phyloP scores from a whole-genome alignment of 1,140 invertebrate genomes.

The Cepaea nemoralis region DNA sequence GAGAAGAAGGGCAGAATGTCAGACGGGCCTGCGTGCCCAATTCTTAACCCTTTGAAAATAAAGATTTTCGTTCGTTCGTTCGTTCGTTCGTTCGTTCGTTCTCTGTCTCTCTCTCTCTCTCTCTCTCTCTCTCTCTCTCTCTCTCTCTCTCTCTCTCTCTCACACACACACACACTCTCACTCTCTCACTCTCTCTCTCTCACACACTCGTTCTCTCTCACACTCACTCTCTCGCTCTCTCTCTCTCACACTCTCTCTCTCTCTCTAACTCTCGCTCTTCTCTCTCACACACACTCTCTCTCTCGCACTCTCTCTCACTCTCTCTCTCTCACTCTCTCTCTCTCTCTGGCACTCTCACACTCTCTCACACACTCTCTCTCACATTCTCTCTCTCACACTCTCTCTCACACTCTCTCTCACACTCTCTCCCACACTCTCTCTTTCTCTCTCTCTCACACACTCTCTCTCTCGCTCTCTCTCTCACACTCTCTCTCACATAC shows the following conservation, averaged over 20 bases:
- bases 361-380: background rate
- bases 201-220: background rate
- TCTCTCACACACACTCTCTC: background rate
- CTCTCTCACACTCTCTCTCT: background rate
- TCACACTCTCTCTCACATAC: background rate
- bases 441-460: background rate
- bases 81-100: too few relatives aligned
- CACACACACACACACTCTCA: background rate
- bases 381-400: conserved; percentile 8
- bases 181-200: conserved; percentile 23
- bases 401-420: conserved; percentile 4
- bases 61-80: too few relatives aligned
- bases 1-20: too few relatives aligned
- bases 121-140: too few relatives aligned
- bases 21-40: too few relatives aligned
- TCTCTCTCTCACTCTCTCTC: too few relatives aligned
- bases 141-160: too few relatives aligned
- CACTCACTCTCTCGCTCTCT: conserved; percentile 1
- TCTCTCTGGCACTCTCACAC: too few relatives aligned
- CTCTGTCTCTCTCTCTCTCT: background rate
- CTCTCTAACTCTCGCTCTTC: background rate
- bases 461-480: conserved; percentile 12
- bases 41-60: too few relatives aligned
- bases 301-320: background rate
- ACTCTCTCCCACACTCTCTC: conserved; percentile 2